Percentiles rank a stretch among this genome's conserved stretches.
Conservation (phyloP, 2,888 invertebrate genomes). For the Conus canariensis region DNA sequence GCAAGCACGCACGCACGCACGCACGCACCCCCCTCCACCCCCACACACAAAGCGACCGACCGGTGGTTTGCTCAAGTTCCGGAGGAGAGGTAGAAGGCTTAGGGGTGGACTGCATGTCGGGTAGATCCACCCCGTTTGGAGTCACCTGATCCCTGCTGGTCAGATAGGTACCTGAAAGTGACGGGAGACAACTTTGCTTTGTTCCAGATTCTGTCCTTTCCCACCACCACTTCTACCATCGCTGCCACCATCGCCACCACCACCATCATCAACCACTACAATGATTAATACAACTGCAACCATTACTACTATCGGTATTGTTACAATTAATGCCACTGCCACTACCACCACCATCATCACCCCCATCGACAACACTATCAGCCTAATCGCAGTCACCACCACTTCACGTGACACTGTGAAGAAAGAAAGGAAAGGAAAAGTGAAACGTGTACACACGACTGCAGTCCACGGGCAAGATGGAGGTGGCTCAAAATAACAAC, state of each 20-base stretch:
- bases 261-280: not conserved
- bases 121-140: not conserved
- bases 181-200: not conserved
- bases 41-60: not conserved
- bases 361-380: not conserved
- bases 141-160: not conserved
- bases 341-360: not conserved
- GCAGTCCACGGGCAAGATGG: too few species aligned
- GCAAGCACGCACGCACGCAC: slow-evolving; percentile 1
- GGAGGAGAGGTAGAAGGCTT: not conserved
- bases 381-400: too few species aligned
- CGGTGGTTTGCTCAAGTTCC: not conserved
- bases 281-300: too few species aligned
- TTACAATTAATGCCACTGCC: not conserved
- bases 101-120: not conserved
- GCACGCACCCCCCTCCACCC: not conserved
- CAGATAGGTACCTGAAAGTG: not conserved
- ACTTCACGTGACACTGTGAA: too few species aligned
- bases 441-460: too few species aligned
- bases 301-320: too few species aligned
- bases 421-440: too few species aligned
- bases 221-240: not conserved
- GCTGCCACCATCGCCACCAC: not conserved
- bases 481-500: too few species aligned
- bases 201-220: too few species aligned